phyloP scores from a whole-genome alignment of 2,888 invertebrate species.

The Metallyticus violacea region DNA sequence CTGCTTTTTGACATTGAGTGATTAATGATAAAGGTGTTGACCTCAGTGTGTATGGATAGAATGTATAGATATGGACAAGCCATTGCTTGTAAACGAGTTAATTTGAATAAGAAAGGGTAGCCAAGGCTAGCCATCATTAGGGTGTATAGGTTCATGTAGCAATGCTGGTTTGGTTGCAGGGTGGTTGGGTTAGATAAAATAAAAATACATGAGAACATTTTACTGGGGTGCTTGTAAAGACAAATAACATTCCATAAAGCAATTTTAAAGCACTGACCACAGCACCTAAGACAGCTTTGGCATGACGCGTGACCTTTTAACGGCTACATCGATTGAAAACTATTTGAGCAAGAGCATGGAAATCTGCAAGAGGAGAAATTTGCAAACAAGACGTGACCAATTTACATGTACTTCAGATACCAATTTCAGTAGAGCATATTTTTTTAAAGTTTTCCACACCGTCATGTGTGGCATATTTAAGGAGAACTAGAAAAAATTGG shows the following conservation, averaged over 20 bases:
- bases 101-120: not conserved
- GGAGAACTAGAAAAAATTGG: not conserved
- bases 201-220: conserved; percentile 22
- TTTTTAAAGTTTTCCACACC: not conserved
- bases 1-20: too few species aligned
- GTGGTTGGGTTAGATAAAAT: conserved; percentile 17
- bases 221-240: conserved; percentile 28
- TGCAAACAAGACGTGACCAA: conserved; percentile 24
- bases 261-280: conserved; percentile 37
- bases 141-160: conserved; percentile 1
- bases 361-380: conserved; percentile 63
- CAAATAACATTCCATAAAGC: conserved; percentile 36
- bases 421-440: not conserved
- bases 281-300: conserved; percentile 44
- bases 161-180: conserved; percentile 23
- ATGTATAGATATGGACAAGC: conserved; percentile 8
- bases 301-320: conserved; percentile 48
- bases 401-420: not conserved
- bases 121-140: not conserved
- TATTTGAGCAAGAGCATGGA: conserved; percentile 72
- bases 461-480: not conserved
- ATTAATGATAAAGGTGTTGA: not conserved
- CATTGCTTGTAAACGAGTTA: conserved; percentile 2
- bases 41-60: not conserved
- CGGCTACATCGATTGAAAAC: conserved; percentile 63